These are phyloP conservation scores for Alethe diademata DNA, from an alignment of 2,113 vertebrate genomes.

Conservation along the genomic window DNA sequence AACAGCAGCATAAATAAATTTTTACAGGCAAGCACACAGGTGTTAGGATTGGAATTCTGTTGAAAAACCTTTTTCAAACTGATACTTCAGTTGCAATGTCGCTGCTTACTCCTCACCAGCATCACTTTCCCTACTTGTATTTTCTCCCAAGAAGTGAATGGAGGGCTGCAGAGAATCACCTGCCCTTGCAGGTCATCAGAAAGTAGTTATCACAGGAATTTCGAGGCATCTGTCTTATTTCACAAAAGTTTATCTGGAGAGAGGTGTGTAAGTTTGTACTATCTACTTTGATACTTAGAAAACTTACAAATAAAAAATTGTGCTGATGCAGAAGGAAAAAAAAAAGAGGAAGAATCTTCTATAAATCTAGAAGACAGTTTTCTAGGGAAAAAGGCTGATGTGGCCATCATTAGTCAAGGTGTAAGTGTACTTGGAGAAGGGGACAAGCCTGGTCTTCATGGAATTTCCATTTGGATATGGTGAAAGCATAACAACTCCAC, in stretches of 20 bases:
- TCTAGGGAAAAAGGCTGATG: background rate
- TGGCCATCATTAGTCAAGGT: background rate
- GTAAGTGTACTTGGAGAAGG: background rate
- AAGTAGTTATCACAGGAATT: background rate
- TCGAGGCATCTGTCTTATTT: background rate
- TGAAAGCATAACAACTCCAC: background rate
- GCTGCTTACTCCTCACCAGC: background rate
- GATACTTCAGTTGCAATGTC: background rate
- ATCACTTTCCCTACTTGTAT: background rate
- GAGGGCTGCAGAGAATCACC: background rate
- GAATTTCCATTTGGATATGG: background rate
- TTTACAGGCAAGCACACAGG: background rate
- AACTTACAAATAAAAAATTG: background rate
- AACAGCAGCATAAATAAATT: background rate
- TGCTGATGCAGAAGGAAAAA: background rate
- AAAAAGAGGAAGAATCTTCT: background rate
- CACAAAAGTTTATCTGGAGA: background rate
- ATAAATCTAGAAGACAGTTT: fast-evolving
- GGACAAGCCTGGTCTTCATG: background rate
- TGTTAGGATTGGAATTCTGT: background rate
- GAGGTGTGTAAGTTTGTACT: background rate
- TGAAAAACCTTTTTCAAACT: background rate
- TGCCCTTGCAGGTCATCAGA: background rate
- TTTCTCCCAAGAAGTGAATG: background rate
- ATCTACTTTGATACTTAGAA: background rate